Percentiles rank a stretch among this genome's conserved stretches.
These are phyloP conservation scores for Mythimna ferrago DNA, from an alignment of 2,888 invertebrate genomes.

Conservation along the genomic window DNA sequence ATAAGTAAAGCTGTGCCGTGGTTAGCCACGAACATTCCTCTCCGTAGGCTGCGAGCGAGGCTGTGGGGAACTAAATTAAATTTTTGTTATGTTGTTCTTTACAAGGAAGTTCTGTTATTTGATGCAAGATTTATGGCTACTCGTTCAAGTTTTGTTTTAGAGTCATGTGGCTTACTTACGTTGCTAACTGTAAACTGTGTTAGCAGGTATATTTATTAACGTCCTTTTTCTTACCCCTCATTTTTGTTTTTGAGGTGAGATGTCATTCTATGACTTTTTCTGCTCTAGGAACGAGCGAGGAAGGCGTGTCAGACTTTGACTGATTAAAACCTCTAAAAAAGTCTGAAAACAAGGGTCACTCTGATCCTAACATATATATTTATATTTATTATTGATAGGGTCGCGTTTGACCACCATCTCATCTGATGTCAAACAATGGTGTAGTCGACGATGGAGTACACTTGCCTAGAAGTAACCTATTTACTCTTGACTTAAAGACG, in stretches of 20 bases:
- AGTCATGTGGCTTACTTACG: background rate
- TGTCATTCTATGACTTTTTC: background rate
- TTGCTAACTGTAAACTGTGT: background rate
- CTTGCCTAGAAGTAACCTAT: no score
- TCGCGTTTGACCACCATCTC: no score
- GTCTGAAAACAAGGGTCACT: no score
- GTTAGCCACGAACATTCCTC: slow-evolving; percentile 14
- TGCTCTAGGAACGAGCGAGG: background rate
- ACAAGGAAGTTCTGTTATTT: slow-evolving; percentile 16
- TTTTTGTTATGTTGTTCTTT: slow-evolving; percentile 42
- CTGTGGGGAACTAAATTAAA: slow-evolving; percentile 36
- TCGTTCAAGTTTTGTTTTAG: slow-evolving; percentile 7
- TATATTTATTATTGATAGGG: no score
- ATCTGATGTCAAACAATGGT: no score
- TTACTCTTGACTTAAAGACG: no score
- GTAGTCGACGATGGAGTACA: no score
- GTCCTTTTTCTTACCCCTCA: background rate
- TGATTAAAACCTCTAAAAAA: no score
- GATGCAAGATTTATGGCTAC: slow-evolving; percentile 38
- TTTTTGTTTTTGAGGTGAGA: no score
- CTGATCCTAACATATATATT: no score
- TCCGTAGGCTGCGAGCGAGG: slow-evolving; percentile 1
- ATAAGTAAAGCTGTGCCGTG: slow-evolving; percentile 39
- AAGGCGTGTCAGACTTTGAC: no score
- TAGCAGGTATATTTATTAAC: background rate